Base-by-base conservation (phyloP, 2,113 vertebrate genomes). In the Nasalis larvatus region DNA sequence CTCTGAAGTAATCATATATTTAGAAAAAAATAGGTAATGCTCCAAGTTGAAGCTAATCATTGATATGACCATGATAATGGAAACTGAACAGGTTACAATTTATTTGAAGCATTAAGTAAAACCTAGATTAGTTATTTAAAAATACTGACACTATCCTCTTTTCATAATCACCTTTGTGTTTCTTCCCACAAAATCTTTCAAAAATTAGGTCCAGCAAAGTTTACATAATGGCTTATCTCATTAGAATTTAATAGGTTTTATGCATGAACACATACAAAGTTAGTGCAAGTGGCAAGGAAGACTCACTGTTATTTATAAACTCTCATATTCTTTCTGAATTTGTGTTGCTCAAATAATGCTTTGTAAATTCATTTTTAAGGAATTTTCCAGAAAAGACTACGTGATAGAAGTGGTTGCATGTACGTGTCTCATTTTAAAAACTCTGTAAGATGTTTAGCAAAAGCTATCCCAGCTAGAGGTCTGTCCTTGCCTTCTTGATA, bases 221-320 rank as follows among this genome's bases (percentile, higher is more conserved):
- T 91, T 76, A 42, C 71, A 81, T 85, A 94, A 96, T 60, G 42
- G 30, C 42, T 95, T 89, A 80, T 63, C n/a, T 37, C 66, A 93
- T 96, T 63, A 81, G 78, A 86, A 78, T 83, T 91, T 77, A 77
- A 93, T 69, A 90, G 25, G 69, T n/a, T 87, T 84, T 86, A 56
- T 45, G 37, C 86, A 93, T n/a, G 60, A 93, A 81, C 18, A 81
- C 56, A 90, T 60, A 49, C 25, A 89, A 87, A 74, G 63, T 87
- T n/a, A 80, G 68, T 60, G 30, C 86, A 95, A 87, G 11, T 42
- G 32, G 20, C 42, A 87, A 40, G 18, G 40, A 83, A 92, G 25
- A 54, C 4, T 74, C 32, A 71, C 17, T 66, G 20, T 76, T 95
- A 63, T 52, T 92, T 66, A 83, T 6, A 82, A 85, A 69, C 7